A percentile compares a stretch with the other conserved stretches of the same genome.
Evolutionary conservation across 2,113 vertebrate genomes (phyloP).

Genomic region (Anarhynchus alexandrinus): DNA sequence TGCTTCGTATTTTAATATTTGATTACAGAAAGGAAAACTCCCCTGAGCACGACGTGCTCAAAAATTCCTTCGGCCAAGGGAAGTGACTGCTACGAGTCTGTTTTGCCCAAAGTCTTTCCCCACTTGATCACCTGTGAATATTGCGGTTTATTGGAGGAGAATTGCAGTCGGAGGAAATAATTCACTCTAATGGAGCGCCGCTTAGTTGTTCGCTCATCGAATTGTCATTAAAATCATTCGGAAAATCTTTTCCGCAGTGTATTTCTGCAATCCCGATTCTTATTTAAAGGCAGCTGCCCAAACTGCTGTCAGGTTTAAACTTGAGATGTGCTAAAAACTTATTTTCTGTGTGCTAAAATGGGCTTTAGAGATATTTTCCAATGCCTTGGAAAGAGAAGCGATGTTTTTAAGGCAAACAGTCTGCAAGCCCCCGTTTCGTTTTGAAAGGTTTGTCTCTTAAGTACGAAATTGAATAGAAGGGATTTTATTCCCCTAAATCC

Average conservation of each 20-base stretch:
- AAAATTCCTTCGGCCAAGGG: not conserved
- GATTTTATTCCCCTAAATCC: slow-evolving; percentile 55
- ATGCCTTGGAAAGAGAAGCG: not conserved
- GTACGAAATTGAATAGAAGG: slow-evolving; percentile 10
- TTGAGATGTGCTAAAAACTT: not conserved
- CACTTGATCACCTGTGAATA: not conserved
- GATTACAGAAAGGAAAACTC: not conserved
- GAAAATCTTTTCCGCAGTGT: accelerated
- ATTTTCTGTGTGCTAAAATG: not conserved
- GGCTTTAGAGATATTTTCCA: not conserved
- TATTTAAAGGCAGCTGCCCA: not conserved
- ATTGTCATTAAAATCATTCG: not conserved
- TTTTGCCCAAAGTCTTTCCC: not conserved
- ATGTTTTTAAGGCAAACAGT: not conserved
- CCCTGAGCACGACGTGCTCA: not conserved
- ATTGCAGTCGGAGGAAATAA: not conserved
- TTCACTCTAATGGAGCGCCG: not conserved
- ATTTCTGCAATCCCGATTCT: not conserved
- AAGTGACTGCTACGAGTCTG: not conserved
- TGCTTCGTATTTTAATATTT: not conserved
- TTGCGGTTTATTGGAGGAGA: not conserved
- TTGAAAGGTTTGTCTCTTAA: slow-evolving; percentile 40
- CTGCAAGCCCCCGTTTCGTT: not conserved
- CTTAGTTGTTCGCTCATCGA: not conserved
- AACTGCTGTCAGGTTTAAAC: not conserved